Conservation (phyloP, 2,797 vertebrate species). For the Poecilia velifera region DNA sequence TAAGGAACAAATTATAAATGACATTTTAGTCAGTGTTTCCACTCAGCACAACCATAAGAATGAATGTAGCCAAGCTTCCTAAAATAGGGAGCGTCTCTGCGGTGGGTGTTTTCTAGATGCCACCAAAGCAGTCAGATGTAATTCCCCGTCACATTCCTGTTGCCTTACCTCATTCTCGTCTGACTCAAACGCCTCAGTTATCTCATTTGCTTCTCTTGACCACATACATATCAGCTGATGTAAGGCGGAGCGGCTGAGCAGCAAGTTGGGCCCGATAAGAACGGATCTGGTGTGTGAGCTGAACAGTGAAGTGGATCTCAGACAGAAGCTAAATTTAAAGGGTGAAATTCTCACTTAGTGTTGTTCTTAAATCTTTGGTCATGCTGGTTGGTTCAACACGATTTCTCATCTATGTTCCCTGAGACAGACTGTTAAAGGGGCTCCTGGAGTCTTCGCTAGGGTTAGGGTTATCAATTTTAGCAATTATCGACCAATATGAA, state of each 20-base stretch:
- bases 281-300: conserved; percentile 56
- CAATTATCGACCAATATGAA: too few species aligned
- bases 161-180: conserved; percentile 73
- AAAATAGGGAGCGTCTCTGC: conserved; percentile 67
- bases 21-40: conserved; percentile 63
- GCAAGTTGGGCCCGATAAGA: conserved; percentile 70
- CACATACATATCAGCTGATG: conserved; percentile 77
- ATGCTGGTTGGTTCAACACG: conserved; percentile 3
- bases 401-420: background rate
- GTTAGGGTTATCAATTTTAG: too few species aligned
- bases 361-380: conserved; percentile 43
- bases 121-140: conserved; percentile 64
- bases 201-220: conserved; percentile 79
- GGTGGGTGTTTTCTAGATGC: conserved; percentile 19
- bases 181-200: conserved; percentile 70
- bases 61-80: conserved; percentile 41
- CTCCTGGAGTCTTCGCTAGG: too few species aligned
- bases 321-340: conserved; percentile 62
- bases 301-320: conserved; percentile 49
- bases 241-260: conserved; percentile 40
- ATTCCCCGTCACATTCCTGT: conserved; percentile 74
- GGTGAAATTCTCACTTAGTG: conserved; percentile 30
- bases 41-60: conserved; percentile 35
- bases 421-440: background rate
- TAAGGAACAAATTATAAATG: conserved; percentile 19